Percentiles rank a stretch among this genome's conserved stretches.
Conservation (phyloP, 2,797 vertebrate species). For the Octomys mimax region DNA sequence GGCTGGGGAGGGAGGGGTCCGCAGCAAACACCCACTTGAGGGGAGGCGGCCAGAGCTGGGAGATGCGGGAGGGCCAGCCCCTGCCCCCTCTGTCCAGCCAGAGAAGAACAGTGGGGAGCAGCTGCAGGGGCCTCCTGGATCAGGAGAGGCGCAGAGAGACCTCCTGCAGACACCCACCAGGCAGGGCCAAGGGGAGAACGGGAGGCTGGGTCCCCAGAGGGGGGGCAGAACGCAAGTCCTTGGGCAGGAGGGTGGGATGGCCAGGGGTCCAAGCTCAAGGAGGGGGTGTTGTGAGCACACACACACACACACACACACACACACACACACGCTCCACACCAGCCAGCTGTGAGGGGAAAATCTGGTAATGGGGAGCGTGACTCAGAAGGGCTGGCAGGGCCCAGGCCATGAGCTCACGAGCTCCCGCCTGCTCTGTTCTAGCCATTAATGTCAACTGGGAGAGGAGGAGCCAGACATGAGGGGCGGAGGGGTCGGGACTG, state of each 20-base stretch:
- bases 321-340: not conserved
- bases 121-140: constrained; percentile 61
- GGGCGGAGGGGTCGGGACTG: not conserved
- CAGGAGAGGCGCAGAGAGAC: not conserved
- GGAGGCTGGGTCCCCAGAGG: not conserved
- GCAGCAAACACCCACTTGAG: constrained; percentile 72
- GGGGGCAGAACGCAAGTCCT: not conserved
- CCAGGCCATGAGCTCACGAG: constrained; percentile 74
- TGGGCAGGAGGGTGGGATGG: too few relatives aligned
- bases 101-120: not conserved
- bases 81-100: not conserved
- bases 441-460: constrained; percentile 40
- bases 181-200: not conserved
- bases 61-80: not conserved
- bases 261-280: not conserved
- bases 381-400: constrained; percentile 78
- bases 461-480: constrained; percentile 65
- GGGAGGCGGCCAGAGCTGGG: not conserved
- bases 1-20: constrained; percentile 67
- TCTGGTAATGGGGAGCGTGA: constrained; percentile 80
- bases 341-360: constrained; percentile 76
- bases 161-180: not conserved
- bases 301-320: not conserved
- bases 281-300: not conserved
- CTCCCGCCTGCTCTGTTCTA: not conserved